Percentiles rank a stretch among this genome's conserved stretches.
phyloP scores from a whole-genome alignment of 1,140 invertebrate genomes.

The Triops cancriformis region DNA sequence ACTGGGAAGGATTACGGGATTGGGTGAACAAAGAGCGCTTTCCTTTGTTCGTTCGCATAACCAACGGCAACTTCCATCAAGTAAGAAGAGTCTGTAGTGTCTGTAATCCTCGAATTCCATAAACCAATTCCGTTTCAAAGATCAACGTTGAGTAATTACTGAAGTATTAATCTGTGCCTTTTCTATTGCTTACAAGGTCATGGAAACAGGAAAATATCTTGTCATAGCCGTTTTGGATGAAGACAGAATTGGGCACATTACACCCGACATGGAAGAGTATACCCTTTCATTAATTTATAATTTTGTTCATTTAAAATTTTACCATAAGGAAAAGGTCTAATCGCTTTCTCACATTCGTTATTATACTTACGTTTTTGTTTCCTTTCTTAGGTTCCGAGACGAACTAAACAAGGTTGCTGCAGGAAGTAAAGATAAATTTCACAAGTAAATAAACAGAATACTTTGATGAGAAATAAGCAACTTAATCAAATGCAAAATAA shows the following conservation, averaged over 20 bases:
- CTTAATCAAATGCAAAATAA: neutral
- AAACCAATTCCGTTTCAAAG: no score
- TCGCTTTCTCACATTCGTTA: neutral
- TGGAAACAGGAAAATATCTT: slow-evolving; percentile 73
- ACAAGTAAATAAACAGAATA: slow-evolving; percentile 53
- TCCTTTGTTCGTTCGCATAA: slow-evolving; percentile 78
- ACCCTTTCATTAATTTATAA: slow-evolving; percentile 27
- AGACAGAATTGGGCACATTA: slow-evolving; percentile 72
- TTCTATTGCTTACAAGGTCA: slow-evolving; percentile 35
- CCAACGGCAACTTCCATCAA: slow-evolving; percentile 71
- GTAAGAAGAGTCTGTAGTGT: slow-evolving; percentile 38
- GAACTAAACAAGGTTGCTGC: slow-evolving; percentile 75
- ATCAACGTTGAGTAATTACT: no score
- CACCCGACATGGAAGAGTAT: slow-evolving; percentile 63
- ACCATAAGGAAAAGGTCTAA: slow-evolving; percentile 3
- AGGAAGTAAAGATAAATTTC: slow-evolving; percentile 64
- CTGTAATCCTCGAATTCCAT: neutral
- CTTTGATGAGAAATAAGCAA: no score
- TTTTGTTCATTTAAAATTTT: no score
- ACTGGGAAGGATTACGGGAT: slow-evolving; percentile 50
- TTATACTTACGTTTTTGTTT: neutral
- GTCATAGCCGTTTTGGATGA: slow-evolving; percentile 79
- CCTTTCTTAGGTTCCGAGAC: slow-evolving; percentile 53
- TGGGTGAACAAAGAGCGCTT: slow-evolving; percentile 90
- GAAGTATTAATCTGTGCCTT: neutral